Evolutionary conservation across 1,140 invertebrate species (phyloP), one percentile per base, ranked within the genome.

Genomic region (Meloidogyne chitwoodi): DNA sequence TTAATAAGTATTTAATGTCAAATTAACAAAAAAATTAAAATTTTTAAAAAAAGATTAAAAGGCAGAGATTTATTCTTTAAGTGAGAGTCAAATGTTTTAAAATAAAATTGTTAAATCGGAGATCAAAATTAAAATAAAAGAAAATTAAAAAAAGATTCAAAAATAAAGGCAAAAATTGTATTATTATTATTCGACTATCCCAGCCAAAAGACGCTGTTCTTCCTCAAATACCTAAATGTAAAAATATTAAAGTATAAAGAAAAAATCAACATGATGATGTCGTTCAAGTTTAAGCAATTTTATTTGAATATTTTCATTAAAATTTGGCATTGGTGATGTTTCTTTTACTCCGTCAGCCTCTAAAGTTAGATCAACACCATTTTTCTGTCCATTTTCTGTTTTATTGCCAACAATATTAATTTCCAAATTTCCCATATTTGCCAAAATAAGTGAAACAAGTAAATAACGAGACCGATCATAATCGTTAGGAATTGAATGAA

Each of bases 401-500:
- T 24, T n/a, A 22, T 10, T 48, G 64, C 22, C 69, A 31, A 27
- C 56, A 2, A 63, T 24, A 24, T 65, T 74, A 11, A 82, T 63
- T 64, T 75, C 61, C 12, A 82, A 68, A 67, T 82, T 82, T 62
- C 68, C 56, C 27, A 75, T 74, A 62, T 82, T 82, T 10, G 81
- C 76, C 69, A 82, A 56, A 26, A 82, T 77, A 11, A 82, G 79
- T 12, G 68, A 65, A 3, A 81, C 72, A n/a, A 82, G 80, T 56
- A 82, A 69, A 75, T 81, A 82, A 16, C 81, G 80, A 64, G 74
- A 70, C 34, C 74, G 69, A n/a, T 82, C 78, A 63, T 79, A 81
- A 41, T 79, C 69, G 38, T 75, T 26, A 22, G 74, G 67, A 11
- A 75, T 26, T 68, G 48, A 26, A 19, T 19, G 10, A 31, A 77